Conservation (phyloP, 37 sponge, comb jelly and placozoan genomes). For the Eunapius fragilis region DNA sequence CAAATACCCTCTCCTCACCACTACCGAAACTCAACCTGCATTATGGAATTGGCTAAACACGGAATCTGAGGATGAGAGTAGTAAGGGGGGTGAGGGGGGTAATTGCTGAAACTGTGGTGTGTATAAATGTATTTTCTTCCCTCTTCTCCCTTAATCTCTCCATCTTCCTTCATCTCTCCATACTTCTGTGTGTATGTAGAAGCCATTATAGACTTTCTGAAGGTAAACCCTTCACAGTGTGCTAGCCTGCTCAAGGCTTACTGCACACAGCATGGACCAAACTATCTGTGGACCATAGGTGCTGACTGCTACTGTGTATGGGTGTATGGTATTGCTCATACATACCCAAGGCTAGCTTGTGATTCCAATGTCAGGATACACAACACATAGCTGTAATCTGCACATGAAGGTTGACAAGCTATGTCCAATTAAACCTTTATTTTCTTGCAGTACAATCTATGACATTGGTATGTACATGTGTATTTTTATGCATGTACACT, state of each 20-base stretch:
- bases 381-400: too few relatives aligned
- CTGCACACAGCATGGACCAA: constrained; percentile 39
- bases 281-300: constrained; percentile 67
- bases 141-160: too few relatives aligned
- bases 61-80: neutral
- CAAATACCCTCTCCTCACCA: constrained; percentile 28
- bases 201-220: neutral
- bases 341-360: too few relatives aligned
- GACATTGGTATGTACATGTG: too few relatives aligned
- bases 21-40: neutral
- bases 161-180: too few relatives aligned
- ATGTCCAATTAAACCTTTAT: too few relatives aligned
- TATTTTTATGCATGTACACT: too few relatives aligned
- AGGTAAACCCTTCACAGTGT: constrained; percentile 21
- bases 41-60: constrained; percentile 25
- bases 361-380: too few relatives aligned
- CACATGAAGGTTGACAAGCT: too few relatives aligned
- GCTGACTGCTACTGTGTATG: neutral
- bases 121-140: neutral
- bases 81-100: neutral
- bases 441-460: too few relatives aligned
- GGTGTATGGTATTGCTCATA: too few relatives aligned
- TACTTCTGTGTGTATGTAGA: too few relatives aligned
- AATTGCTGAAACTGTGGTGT: neutral
- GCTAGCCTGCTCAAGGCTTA: constrained; percentile 11